phyloP scores from a whole-genome alignment of 2,888 invertebrate species.

The Steinernema hermaphroditum region DNA sequence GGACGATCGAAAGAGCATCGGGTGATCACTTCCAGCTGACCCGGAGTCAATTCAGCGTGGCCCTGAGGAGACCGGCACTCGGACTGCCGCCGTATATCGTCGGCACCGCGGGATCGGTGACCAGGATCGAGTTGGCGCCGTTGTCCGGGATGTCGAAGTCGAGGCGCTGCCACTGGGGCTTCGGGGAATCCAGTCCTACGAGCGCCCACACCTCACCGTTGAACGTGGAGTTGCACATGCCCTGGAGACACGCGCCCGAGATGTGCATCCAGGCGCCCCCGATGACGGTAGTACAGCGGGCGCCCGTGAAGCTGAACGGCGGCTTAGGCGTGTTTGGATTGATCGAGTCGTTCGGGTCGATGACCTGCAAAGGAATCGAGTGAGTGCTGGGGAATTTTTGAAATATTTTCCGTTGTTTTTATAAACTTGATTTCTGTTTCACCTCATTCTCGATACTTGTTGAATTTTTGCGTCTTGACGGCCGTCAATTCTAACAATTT shows the following conservation, averaged over 20 bases:
- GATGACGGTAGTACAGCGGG: neutral
- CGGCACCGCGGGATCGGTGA: neutral
- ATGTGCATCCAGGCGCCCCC: neutral
- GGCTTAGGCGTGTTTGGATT: neutral
- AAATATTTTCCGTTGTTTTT: too few relatives aligned
- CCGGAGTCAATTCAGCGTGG: neutral
- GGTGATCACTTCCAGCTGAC: neutral
- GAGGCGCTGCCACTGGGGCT: neutral
- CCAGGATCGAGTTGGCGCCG: neutral
- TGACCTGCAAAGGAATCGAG: neutral
- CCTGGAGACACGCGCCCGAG: neutral
- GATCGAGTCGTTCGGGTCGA: neutral
- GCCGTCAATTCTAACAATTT: too few relatives aligned
- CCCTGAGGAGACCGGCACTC: constrained; percentile 6
- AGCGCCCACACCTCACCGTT: constrained; percentile 8
- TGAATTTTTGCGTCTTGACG: too few relatives aligned
- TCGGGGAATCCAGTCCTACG: neutral
- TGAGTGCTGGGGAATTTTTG: too few relatives aligned
- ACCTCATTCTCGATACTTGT: too few relatives aligned
- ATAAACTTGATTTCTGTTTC: too few relatives aligned
- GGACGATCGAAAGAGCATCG: constrained; percentile 19
- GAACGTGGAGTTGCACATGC: neutral
- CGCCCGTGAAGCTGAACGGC: constrained; percentile 6
- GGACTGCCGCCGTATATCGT: constrained; percentile 8
- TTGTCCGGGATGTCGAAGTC: neutral